Evolutionary conservation across 2,113 vertebrate genomes (phyloP), one percentile per base, ranked within the genome.

Genomic region (Pygoscelis adeliae): DNA sequence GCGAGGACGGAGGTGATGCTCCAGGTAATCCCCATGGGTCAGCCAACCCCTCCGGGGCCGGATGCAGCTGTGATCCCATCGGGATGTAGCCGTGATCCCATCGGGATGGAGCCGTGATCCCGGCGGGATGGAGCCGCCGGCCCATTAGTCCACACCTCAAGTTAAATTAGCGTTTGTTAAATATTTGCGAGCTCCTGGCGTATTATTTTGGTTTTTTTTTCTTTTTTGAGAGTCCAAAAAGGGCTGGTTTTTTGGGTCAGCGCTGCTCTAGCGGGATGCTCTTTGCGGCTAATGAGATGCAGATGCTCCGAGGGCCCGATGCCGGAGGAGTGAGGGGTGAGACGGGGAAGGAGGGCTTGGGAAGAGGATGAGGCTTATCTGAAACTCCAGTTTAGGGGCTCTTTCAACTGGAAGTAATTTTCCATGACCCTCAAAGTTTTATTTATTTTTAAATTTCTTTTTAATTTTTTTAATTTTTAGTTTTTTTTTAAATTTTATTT

Each of bases 21-120:
- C 7, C 44, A 49, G 67, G 65, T 78, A 1, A 53, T 53, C 20
- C 52, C 73, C 5, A 1, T 3, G 83, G 74, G 87, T 55, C 50
- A 42, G 9, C 1, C 59, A 38, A 0, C 0, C 9, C 11, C 19
- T n/a, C 0, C 4, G 6, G 22, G 32, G 0, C 29, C 3, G 44
- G 44, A 19, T 9, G 44, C 4, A 44, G 44, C 44, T 2, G 44
- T 44, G 44, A 44, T 44, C 44, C 44, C 44, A 17, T 44, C 27
- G 3, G 55, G 55, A 59, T 10, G 67, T 27, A 26, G 56, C 70
- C 0, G 0, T 3, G 47, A 0, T 65, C 87, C 73, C 7, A 0
- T 4, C 7, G 17, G 44, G 44, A 46, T 8, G 44, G 44, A 44
- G 44, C 44, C 6, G 44, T 15, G 44, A 44, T 46, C 44, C 16